phyloP scores from a whole-genome alignment of 2,888 invertebrate genomes.

The Epinotia nisella region DNA sequence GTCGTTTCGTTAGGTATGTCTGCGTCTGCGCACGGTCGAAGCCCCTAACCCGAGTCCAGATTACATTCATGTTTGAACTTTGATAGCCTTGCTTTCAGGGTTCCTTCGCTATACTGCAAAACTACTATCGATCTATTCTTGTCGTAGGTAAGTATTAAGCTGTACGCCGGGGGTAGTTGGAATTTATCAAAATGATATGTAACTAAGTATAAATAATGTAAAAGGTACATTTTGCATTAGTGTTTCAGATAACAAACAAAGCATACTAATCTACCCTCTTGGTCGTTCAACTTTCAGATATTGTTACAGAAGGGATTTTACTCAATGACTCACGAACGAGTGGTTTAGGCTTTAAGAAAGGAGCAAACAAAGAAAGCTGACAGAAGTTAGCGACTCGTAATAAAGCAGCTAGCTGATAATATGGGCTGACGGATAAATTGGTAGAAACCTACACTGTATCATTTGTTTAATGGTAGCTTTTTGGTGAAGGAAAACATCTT shows the following conservation, averaged over 20 bases:
- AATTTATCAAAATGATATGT: not conserved
- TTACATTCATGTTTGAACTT: slow-evolving; percentile 72
- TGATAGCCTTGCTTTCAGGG: slow-evolving; percentile 69
- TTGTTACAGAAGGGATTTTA: not conserved
- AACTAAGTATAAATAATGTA: not conserved
- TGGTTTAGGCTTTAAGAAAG: too few species aligned
- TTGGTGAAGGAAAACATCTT: too few species aligned
- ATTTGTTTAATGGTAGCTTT: too few species aligned
- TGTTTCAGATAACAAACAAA: not conserved
- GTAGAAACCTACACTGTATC: too few species aligned
- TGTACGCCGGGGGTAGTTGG: not conserved
- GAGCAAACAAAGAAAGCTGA: too few species aligned
- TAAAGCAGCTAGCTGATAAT: not conserved
- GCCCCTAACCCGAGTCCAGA: slow-evolving; percentile 73
- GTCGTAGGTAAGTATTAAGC: not conserved
- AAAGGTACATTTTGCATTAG: too few species aligned
- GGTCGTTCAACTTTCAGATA: not conserved
- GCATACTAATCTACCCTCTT: not conserved
- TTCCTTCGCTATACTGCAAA: slow-evolving; percentile 22
- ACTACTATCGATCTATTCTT: not conserved
- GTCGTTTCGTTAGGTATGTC: slow-evolving; percentile 8
- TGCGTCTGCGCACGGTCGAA: slow-evolving; percentile 67
- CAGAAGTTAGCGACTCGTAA: too few species aligned
- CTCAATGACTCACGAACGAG: too few species aligned
- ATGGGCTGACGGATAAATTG: not conserved